Percentiles rank a stretch among this genome's conserved stretches.
These are phyloP conservation scores for Notodonta dromedarius DNA, from an alignment of 2,888 invertebrate genomes.

Conservation along the genomic window DNA sequence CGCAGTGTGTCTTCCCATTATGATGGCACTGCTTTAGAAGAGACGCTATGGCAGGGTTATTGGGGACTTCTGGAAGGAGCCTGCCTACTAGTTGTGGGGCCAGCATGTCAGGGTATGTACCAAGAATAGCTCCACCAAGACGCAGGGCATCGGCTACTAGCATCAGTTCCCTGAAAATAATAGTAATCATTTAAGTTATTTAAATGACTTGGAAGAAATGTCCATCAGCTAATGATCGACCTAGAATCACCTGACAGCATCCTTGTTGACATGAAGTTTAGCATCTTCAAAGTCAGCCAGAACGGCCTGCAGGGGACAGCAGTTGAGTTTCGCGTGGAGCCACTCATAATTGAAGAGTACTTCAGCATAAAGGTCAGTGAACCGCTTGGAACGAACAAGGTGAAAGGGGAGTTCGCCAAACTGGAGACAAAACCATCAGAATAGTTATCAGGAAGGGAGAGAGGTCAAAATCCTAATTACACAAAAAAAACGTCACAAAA, in stretches of 20 bases:
- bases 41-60: slow-evolving; percentile 91
- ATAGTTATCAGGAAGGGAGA: too few species aligned
- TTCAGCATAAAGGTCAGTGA: slow-evolving; percentile 94
- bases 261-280: slow-evolving; percentile 91
- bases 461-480: too few species aligned
- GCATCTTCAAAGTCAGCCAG: slow-evolving; percentile 98
- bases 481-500: too few species aligned
- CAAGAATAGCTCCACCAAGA: slow-evolving; percentile 96
- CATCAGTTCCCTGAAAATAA: slow-evolving; percentile 89
- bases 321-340: slow-evolving; percentile 97
- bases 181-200: background rate
- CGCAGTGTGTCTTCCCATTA: slow-evolving; percentile 94
- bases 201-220: background rate
- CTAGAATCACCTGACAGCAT: slow-evolving; percentile 87
- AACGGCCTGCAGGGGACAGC: slow-evolving; percentile 97
- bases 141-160: slow-evolving; percentile 96
- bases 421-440: slow-evolving; percentile 63
- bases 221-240: background rate
- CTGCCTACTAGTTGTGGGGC: slow-evolving; percentile 97
- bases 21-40: slow-evolving; percentile 95
- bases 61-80: slow-evolving; percentile 91
- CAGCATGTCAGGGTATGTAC: slow-evolving; percentile 97
- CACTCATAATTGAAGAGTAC: slow-evolving; percentile 99
- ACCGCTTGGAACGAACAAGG: slow-evolving; percentile 94
- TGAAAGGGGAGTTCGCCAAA: slow-evolving; percentile 98